phyloP scores from a whole-genome alignment of 2,888 invertebrate species.

The Noctua pronuba region DNA sequence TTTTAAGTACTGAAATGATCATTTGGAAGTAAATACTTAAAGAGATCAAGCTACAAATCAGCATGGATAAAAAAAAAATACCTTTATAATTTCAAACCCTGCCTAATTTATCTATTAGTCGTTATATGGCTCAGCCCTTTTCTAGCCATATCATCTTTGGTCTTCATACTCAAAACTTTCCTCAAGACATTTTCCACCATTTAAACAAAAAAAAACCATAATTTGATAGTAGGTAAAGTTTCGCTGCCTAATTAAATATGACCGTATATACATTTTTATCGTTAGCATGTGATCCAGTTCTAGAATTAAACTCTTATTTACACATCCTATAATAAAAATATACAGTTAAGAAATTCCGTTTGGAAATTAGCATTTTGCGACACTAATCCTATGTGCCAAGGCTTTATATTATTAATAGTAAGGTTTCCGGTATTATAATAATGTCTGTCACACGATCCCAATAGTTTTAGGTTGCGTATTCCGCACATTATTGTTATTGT shows the following conservation, averaged over 20 bases:
- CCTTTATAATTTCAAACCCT: too few species aligned
- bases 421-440: constrained; percentile 57
- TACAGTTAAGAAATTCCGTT: constrained; percentile 27
- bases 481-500: background rate
- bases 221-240: background rate
- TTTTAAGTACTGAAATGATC: too few species aligned
- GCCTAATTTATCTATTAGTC: background rate
- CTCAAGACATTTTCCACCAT: background rate
- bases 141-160: too few species aligned
- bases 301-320: constrained; percentile 11
- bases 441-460: constrained; percentile 39
- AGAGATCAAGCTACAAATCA: too few species aligned
- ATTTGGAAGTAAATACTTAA: too few species aligned
- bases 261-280: background rate
- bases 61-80: too few species aligned
- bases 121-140: too few species aligned
- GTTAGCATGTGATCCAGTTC: constrained; percentile 19
- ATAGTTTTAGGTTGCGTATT: constrained; percentile 32
- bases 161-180: background rate
- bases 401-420: constrained; percentile 21
- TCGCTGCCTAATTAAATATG: background rate
- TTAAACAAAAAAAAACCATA: background rate
- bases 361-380: constrained; percentile 38
- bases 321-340: constrained; percentile 28
- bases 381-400: constrained; percentile 50